Evolutionary conservation across 2,113 vertebrate genomes (phyloP), one percentile per base, ranked within the genome.

Genomic region (Laterallus jamaicensis): DNA sequence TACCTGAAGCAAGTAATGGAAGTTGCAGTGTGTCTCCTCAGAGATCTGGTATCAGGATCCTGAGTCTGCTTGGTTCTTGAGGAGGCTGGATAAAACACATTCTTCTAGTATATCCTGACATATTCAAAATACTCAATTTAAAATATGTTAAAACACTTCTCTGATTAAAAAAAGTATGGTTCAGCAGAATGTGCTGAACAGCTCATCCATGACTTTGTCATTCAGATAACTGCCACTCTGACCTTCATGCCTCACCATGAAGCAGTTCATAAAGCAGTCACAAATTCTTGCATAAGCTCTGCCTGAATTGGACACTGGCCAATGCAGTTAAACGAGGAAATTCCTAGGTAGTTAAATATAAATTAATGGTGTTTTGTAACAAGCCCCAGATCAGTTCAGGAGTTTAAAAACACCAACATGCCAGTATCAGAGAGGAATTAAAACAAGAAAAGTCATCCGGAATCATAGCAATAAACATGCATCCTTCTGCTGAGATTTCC

Each of bases 301-400:
- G 87, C 84, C 82, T 94, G 31, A 59, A 42, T 4, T 91, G 66
- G 63, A 73, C 67, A 32, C 50, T 42, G 92, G 75, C 91, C 93
- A 94, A 14, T 42, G 37, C 59, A 76, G 88, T 77, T 87, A 71
- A 60, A 94, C n/a, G 37, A 93, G 69, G 86, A 97, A 94, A 92
- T 87, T 96, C 85, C 81, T 89, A 52, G 40, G 66, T 93, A 84
- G 96, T 94, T 96, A 92, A 94, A 93, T 79, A 95, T 95, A 96
- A 96, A 93, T 95, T 44, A 91, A 32, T 47, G 32, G 16, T 86
- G 77, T 86, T 96, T 91, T 85, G 66, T 74, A 96, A 91, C 81
- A 91, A 96, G 77, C 50, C n/a, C 40, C 64, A 69, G 1, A 82
- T 79, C 70, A 35, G 16, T 50, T 81, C 21, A 35, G 55, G 35